phyloP scores from a whole-genome alignment of 2,888 invertebrate genomes.

The Dicyrtomina minuta region DNA sequence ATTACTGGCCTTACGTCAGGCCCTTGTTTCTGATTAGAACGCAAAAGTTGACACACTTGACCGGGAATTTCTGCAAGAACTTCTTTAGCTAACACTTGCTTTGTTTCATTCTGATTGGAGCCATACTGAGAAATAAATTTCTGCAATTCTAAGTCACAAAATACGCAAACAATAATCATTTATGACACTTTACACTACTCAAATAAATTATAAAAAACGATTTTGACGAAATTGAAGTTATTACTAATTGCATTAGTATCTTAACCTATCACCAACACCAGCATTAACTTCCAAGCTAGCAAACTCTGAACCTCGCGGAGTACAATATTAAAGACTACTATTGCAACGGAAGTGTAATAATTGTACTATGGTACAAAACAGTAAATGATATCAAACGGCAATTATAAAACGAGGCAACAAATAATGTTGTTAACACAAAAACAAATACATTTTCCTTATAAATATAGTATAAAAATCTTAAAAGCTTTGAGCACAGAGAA shows the following conservation, averaged over 20 bases:
- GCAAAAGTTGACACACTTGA: slow-evolving; percentile 61
- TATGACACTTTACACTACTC: background rate
- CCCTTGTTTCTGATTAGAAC: background rate
- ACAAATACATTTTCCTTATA: background rate
- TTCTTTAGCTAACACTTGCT: slow-evolving; percentile 60
- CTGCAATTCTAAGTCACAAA: slow-evolving; percentile 45
- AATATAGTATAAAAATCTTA: too few species aligned
- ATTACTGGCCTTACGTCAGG: slow-evolving; percentile 16
- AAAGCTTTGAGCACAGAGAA: too few species aligned
- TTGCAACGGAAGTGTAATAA: background rate
- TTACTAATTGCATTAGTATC: background rate
- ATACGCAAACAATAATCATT: background rate
- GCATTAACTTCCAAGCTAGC: background rate
- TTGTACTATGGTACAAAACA: background rate
- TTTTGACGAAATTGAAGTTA: background rate
- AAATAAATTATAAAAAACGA: background rate
- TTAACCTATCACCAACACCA: background rate
- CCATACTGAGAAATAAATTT: slow-evolving; percentile 48
- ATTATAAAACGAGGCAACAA: background rate
- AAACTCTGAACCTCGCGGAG: background rate
- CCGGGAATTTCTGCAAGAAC: slow-evolving; percentile 63
- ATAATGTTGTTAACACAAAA: background rate
- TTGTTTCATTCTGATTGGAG: slow-evolving; percentile 43
- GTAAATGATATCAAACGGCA: background rate
- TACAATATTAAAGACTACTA: background rate